phyloP scores from a whole-genome alignment of 2,113 vertebrate species.

The Ivindomyrus marchei region DNA sequence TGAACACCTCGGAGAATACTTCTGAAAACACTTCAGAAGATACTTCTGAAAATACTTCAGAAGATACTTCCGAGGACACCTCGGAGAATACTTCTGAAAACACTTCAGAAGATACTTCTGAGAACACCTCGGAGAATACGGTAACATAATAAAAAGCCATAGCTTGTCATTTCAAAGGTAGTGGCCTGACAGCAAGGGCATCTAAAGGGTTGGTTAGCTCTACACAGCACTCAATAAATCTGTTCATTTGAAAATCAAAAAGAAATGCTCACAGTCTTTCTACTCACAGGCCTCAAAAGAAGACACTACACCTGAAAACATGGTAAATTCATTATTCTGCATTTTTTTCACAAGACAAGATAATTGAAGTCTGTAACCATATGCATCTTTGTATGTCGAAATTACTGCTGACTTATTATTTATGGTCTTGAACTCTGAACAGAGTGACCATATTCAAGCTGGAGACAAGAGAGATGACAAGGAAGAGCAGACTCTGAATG shows the following conservation, averaged over 20 bases:
- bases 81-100: neutral
- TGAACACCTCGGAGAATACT: neutral
- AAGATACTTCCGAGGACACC: neutral
- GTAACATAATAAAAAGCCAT: neutral
- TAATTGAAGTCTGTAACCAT: neutral
- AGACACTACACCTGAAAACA: slow-evolving; percentile 9
- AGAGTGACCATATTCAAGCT: slow-evolving; percentile 1
- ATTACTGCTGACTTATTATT: neutral
- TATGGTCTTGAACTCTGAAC: neutral
- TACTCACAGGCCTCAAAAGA: slow-evolving; percentile 13
- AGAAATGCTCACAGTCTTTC: neutral
- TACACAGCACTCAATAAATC: neutral
- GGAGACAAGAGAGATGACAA: slow-evolving; percentile 19
- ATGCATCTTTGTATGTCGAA: neutral
- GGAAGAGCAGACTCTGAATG: neutral
- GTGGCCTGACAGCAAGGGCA: neutral
- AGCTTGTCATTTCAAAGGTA: neutral
- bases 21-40: neutral
- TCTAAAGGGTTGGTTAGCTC: neutral
- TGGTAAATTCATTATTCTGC: neutral
- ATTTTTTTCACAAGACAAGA: neutral
- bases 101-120: neutral
- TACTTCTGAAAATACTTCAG: neutral
- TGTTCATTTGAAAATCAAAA: neutral
- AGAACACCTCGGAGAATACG: neutral